Conservation (phyloP, 2,113 vertebrate species). For the Herpailurus yagouaroundi region DNA sequence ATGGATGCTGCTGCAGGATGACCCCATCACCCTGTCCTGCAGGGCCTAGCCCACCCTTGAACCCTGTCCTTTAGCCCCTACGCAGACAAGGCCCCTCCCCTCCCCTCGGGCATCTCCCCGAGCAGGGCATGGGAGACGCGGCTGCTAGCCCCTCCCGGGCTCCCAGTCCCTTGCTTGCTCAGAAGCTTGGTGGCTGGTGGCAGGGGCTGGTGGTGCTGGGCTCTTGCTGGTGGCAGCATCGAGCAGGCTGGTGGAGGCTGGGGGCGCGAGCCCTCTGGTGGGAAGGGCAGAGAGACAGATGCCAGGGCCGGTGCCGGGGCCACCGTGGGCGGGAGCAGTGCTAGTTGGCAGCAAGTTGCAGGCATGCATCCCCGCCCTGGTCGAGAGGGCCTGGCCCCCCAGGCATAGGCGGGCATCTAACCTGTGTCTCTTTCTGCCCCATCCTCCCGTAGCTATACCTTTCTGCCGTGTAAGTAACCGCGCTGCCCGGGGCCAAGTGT, state of each 20-base stretch:
- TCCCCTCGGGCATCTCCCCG: neutral
- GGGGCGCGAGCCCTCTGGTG: neutral
- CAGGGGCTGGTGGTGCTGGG: constrained; percentile 51
- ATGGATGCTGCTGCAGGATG: neutral
- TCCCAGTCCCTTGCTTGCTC: constrained; percentile 22
- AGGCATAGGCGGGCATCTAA: constrained; percentile 71
- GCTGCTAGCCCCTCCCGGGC: neutral
- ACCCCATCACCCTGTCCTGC: neutral
- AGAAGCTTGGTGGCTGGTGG: constrained; percentile 73
- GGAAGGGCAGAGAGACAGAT: constrained; percentile 15
- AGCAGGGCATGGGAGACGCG: neutral
- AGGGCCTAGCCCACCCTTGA: neutral
- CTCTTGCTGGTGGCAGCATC: constrained; percentile 52
- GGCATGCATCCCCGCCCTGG: constrained; percentile 45
- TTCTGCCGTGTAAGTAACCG: constrained; percentile 96
- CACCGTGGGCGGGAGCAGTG: constrained; percentile 21
- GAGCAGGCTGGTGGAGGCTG: neutral
- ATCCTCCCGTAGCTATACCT: constrained; percentile 93
- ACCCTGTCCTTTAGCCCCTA: neutral
- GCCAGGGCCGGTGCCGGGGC: neutral
- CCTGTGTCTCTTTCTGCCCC: constrained; percentile 87
- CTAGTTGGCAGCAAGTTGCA: constrained; percentile 54
- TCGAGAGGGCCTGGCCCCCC: constrained; percentile 10
- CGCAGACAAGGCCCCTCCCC: neutral
- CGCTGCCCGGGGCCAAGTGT: constrained; percentile 75